Evolutionary conservation across 2,888 invertebrate species (phyloP), one percentile per base, ranked within the genome.

Genomic region (Acholoe squamosa): DNA sequence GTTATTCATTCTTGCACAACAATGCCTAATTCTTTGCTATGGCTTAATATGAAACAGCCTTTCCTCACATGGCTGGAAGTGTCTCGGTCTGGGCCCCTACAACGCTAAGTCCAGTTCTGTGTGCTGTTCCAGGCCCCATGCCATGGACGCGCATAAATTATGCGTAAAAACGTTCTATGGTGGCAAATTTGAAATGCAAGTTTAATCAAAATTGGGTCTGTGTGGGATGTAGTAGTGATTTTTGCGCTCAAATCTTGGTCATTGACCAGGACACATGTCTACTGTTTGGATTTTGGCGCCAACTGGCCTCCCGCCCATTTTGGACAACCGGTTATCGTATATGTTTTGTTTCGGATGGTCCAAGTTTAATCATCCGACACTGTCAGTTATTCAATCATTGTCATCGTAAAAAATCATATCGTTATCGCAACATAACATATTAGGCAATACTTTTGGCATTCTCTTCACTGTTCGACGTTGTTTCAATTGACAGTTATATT

Each of bases 131-230:
- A 10, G 43, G 43, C 43, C 43, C 5, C 61, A 22, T 25, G 76
- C n/a, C n/a, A 28, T n/a, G 76, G 0, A n/a, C n/a, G 34, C 61
- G 89, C 61, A 89, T 89, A 89, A 89, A 89, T 89, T 89, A 89
- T 89, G 89, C 89, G 31, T 67, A 89, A 89, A 67, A 89, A 67
- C 89, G 3, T 80, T 22, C 5, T 28, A 25, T 34, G 80, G 80
- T 80, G 80, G 80, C 80, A 80, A n/a, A 34, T 80, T 80, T 80
- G 0, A 80, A 80, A 80, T 34, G 25, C 3, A 25, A 19, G 5
- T 61, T 61, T 25, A 22, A 12, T 22, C 1, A 61, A 12, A 28
- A n/a, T 28, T 3, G 61, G 14, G 19, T 54, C 54, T 61, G 61
- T 61, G 3, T n/a, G 19, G 14, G 19, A 19, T 19, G 19, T 12